Evolutionary conservation across 2,888 invertebrate genomes (phyloP).

Genomic region (Tetropium fuscum): DNA sequence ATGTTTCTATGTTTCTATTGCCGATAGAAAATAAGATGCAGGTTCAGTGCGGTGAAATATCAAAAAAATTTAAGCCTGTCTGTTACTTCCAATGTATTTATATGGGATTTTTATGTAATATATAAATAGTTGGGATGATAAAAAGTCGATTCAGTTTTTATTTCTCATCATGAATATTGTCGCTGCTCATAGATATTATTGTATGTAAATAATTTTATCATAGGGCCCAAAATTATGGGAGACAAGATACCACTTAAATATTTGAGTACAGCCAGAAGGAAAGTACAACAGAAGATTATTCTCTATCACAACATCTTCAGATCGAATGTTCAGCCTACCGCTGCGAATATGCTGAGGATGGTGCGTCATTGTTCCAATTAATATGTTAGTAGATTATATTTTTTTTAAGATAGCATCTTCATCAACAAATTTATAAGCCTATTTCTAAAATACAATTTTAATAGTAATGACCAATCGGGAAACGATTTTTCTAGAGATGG

Average conservation of each 20-base stretch:
- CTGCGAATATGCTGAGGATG: constrained; percentile 86
- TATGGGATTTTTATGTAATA: too few species aligned
- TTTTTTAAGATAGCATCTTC: neutral
- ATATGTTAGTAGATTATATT: neutral
- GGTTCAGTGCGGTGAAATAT: too few species aligned
- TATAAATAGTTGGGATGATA: too few species aligned
- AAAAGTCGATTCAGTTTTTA: too few species aligned
- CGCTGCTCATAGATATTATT: too few species aligned
- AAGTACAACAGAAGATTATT: constrained; percentile 79
- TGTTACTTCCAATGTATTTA: too few species aligned
- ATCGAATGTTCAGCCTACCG: constrained; percentile 77
- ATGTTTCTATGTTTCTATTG: too few species aligned
- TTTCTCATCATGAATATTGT: neutral
- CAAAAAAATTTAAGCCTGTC: too few species aligned
- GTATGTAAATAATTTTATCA: too few species aligned
- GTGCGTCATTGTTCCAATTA: constrained; percentile 55
- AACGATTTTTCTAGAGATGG: constrained; percentile 79
- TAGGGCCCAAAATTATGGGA: constrained; percentile 72
- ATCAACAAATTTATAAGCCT: neutral
- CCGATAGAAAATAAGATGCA: too few species aligned
- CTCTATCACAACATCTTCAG: constrained; percentile 83
- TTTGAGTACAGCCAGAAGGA: constrained; percentile 70
- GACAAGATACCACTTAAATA: constrained; percentile 70
- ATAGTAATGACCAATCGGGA: too few species aligned
- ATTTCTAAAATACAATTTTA: neutral